Evolutionary conservation across 2,113 vertebrate genomes (phyloP).

Genomic region (Arvicanthis niloticus): DNA sequence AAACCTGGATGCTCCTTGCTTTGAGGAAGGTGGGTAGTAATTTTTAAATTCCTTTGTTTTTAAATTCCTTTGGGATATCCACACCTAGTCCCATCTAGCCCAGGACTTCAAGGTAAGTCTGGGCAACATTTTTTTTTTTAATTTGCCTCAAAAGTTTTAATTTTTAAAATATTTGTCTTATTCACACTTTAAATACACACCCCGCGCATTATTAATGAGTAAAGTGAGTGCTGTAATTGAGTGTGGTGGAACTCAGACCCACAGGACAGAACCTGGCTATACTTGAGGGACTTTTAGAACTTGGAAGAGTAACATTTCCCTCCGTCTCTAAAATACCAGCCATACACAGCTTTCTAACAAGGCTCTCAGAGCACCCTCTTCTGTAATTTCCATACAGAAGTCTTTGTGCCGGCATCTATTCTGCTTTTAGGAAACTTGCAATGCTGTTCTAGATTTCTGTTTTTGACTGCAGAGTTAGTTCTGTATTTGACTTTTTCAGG

Average conservation of each 20-base stretch:
- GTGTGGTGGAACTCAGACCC: not conserved
- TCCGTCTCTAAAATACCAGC: not conserved
- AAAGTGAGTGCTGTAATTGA: not conserved
- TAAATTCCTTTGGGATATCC: not conserved
- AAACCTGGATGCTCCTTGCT: slow-evolving; percentile 14
- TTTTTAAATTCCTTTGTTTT: slow-evolving; percentile 19
- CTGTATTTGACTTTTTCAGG: slow-evolving; percentile 38
- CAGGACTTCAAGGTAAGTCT: not conserved
- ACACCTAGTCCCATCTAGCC: not conserved
- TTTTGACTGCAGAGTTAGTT: slow-evolving; percentile 7
- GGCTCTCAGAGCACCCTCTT: not conserved
- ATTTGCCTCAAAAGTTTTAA: not conserved
- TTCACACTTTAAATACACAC: not conserved
- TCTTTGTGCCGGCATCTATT: not conserved
- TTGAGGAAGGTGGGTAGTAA: slow-evolving; percentile 7
- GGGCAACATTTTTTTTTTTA: not conserved
- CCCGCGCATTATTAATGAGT: not conserved
- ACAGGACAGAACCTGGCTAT: not conserved
- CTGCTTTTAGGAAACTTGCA: slow-evolving; percentile 29
- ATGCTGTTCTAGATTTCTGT: not conserved
- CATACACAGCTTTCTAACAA: not conserved
- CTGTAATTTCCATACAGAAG: slow-evolving; percentile 21
- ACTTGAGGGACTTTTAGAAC: not conserved
- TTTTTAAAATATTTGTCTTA: not conserved
- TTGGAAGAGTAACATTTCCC: not conserved